Base-by-base conservation (phyloP, 2,797 vertebrate genomes). In the Ceryle rudis region DNA sequence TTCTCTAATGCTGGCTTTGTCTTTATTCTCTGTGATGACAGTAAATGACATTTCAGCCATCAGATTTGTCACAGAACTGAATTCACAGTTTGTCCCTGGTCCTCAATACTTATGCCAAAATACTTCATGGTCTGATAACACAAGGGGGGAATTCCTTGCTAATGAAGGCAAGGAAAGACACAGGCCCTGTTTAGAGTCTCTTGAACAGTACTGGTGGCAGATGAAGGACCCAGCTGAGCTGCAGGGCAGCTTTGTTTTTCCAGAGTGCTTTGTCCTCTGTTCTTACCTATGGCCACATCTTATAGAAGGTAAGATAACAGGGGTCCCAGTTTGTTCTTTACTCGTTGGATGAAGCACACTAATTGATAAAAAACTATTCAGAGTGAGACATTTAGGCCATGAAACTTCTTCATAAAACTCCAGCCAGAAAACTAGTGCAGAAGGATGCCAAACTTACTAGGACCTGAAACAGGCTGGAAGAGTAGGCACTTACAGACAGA, bases 301-400 rank as follows among this genome's bases (percentile, higher is more conserved):
- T n/a, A 11, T 5, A 47, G 10, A 47, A 83, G 5, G 18, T 13
- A 42, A 60, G 39, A 47, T 22, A 14, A 14, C 72, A 90, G 47
- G 2, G 60, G 7, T 71, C 11, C 5, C 7, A 61, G 4, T 37
- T 46, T 5, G 3, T 61, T 17, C 33, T 86, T 90, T 60, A 61
- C 4, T 62, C 23, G 86, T 80, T 72, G 37, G 51, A 25, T 0
- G 0, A 88, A 86, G 42, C 5, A 61, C 0, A 0, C 10, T 33
- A 52, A 12, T 58, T 54, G 12, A 4, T n/a, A 58, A 90, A 78
- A 78, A 82, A 17, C 5, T n/a, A 14, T 49, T 75, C 19, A n/a
- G 41, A 64, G 25, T 25, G 25, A 81, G 16, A 42, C 2, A n/a
- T 35, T 60, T 55, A 74, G 44, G 13, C 14, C 26, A 60, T 4